phyloP scores from a whole-genome alignment of 2,113 vertebrate genomes.

The Ophiodon elongatus region DNA sequence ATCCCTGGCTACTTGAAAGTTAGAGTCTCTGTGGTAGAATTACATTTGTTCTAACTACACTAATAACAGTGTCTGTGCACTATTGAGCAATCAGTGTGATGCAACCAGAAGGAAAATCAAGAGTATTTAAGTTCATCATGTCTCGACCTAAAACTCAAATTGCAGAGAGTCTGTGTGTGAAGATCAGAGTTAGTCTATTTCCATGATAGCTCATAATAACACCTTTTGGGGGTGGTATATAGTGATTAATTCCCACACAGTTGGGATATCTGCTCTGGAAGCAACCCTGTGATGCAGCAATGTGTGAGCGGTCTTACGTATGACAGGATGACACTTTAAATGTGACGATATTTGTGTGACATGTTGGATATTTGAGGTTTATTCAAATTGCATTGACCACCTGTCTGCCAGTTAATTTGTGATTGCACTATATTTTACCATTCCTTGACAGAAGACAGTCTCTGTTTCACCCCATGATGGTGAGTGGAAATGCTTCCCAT shows the following conservation, averaged over 20 bases:
- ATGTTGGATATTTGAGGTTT: not conserved
- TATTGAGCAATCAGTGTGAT: conserved; percentile 54
- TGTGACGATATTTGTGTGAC: too few species aligned
- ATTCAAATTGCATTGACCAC: not conserved
- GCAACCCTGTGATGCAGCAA: not conserved
- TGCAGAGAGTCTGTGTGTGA: conserved; percentile 11
- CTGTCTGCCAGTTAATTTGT: not conserved
- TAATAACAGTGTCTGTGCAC: conserved; percentile 24
- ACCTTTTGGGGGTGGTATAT: not conserved
- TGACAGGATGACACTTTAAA: not conserved
- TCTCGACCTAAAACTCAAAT: conserved; percentile 34
- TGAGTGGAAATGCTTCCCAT: not conserved
- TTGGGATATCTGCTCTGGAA: not conserved
- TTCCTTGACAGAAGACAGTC: too few species aligned
- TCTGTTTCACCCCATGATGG: not conserved
- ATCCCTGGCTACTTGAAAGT: not conserved
- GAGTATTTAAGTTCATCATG: conserved; percentile 17
- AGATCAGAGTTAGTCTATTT: conserved; percentile 22
- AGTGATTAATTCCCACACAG: not conserved
- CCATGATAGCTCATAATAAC: conserved; percentile 2
- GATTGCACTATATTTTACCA: not conserved
- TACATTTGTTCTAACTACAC: conserved; percentile 16
- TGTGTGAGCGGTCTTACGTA: not conserved
- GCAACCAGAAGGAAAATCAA: conserved; percentile 62
- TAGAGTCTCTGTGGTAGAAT: conserved; percentile 17